Conservation (phyloP, 2,888 invertebrate genomes). For the Dusona sp. region DNA sequence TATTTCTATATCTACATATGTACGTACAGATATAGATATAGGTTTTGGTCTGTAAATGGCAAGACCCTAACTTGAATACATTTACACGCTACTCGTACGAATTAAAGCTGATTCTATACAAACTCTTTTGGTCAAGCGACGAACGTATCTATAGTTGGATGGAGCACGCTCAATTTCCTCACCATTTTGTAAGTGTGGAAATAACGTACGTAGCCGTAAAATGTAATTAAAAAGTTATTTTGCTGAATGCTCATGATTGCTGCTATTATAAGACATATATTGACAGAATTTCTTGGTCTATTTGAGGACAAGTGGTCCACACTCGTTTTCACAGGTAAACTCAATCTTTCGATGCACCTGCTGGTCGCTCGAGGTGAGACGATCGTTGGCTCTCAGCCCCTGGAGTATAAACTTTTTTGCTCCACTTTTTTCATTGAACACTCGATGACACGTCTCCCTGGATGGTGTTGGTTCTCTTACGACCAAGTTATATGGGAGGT, state of each 20-base stretch:
- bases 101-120: constrained; percentile 29
- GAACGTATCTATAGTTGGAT: constrained; percentile 10
- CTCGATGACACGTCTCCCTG: constrained; percentile 59
- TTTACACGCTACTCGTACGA: constrained; percentile 17
- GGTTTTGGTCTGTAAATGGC: constrained; percentile 39
- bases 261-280: not conserved
- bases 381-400: constrained; percentile 23
- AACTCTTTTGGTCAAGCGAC: constrained; percentile 5
- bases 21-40: not conserved
- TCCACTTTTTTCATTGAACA: constrained; percentile 47
- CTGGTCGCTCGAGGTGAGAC: constrained; percentile 51
- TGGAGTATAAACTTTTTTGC: constrained; percentile 53
- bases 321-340: constrained; percentile 44
- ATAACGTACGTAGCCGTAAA: not conserved
- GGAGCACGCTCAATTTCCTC: not conserved
- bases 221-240: not conserved
- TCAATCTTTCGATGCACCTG: constrained; percentile 58
- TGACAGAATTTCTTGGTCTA: not conserved
- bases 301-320: constrained; percentile 54
- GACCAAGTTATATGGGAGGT: constrained; percentile 42
- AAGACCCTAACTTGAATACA: constrained; percentile 35
- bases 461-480: constrained; percentile 29
- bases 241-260: not conserved
- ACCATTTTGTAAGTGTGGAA: not conserved
- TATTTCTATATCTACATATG: constrained; percentile 3